These are phyloP conservation scores for Tachysurus fulvidraco DNA, from an alignment of 2,113 vertebrate species.

Conservation along the genomic window DNA sequence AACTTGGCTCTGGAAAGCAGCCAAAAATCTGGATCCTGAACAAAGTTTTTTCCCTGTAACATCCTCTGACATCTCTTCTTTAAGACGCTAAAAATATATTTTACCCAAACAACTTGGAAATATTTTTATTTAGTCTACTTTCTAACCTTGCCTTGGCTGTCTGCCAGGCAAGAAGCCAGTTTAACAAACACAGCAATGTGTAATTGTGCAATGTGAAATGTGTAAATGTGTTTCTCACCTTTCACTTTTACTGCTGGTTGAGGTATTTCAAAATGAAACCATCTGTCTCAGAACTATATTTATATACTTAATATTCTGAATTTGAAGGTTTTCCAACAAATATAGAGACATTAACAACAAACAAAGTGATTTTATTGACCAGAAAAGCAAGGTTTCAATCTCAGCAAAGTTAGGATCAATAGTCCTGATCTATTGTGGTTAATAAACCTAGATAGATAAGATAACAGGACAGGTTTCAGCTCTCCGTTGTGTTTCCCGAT, in stretches of 20 bases:
- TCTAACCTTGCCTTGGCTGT: not conserved
- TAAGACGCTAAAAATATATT: not conserved
- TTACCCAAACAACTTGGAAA: not conserved
- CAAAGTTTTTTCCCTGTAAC: not conserved
- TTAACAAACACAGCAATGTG: not conserved
- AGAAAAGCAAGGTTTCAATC: not conserved
- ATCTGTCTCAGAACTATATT: not conserved
- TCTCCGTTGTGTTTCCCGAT: no score
- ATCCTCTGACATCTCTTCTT: not conserved
- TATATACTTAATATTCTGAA: not conserved
- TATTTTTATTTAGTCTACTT: conserved; percentile 13
- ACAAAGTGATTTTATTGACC: not conserved
- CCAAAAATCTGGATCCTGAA: not conserved
- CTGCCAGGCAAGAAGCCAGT: not conserved
- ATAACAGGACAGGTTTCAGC: not conserved
- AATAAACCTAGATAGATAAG: not conserved
- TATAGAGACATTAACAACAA: not conserved
- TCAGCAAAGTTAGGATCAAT: not conserved
- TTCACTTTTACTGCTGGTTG: not conserved
- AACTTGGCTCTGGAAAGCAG: not conserved
- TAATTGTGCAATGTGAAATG: not conserved
- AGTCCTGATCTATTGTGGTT: not conserved
- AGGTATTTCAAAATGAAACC: not conserved
- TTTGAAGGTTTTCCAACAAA: not conserved
- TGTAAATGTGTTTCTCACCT: not conserved